Conservation (phyloP, 2,797 vertebrate species). For the Ctenochaetus hawaiiensis region DNA sequence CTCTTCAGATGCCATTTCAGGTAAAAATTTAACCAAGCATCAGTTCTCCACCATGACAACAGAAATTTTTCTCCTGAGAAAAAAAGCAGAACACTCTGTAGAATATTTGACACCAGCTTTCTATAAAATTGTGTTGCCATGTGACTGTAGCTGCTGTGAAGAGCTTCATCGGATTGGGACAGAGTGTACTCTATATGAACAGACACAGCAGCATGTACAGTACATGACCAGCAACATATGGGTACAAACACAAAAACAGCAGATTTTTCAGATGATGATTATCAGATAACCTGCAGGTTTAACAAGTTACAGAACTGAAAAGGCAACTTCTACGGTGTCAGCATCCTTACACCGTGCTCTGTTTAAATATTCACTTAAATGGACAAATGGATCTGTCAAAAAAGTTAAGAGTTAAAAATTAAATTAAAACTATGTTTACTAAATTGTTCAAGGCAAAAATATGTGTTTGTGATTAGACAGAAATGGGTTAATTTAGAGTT, state of each 20-base stretch:
- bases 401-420: too few species aligned
- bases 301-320: slow-evolving; percentile 25
- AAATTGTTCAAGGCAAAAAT: too few species aligned
- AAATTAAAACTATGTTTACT: too few species aligned
- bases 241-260: slow-evolving; percentile 19
- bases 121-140: slow-evolving; percentile 28
- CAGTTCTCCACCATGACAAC: not conserved
- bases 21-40: slow-evolving; percentile 1
- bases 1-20: not conserved
- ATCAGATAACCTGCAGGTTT: slow-evolving; percentile 35
- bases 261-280: slow-evolving; percentile 18
- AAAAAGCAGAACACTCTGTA: not conserved
- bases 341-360: not conserved
- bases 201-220: not conserved
- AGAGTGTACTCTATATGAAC: not conserved
- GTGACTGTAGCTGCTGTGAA: slow-evolving; percentile 5
- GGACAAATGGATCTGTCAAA: not conserved
- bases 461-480: too few species aligned
- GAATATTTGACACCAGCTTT: slow-evolving; percentile 1
- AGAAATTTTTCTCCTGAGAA: not conserved
- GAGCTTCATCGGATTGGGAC: not conserved
- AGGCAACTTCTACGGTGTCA: not conserved
- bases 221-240: not conserved
- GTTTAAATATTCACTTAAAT: not conserved
- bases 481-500: too few species aligned